These are phyloP conservation scores for Spongilla lacustris DNA, from an alignment of 37 sponge, comb jelly and placozoan species.

Conservation along the genomic window DNA sequence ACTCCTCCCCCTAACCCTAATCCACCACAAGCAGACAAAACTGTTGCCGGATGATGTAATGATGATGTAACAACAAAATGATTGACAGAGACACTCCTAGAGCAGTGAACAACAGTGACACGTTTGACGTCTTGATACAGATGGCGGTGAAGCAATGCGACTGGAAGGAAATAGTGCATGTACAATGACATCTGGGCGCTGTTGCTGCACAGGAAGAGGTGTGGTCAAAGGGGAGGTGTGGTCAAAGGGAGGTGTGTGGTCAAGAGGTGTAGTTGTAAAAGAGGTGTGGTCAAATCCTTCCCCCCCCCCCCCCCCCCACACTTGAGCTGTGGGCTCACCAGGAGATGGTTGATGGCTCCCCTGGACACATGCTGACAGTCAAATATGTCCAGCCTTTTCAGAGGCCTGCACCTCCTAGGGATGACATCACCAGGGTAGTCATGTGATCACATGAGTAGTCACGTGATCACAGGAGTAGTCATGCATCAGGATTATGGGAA, in stretches of 20 bases:
- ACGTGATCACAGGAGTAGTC: not conserved
- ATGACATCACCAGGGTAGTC: not conserved
- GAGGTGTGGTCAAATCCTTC: too few species aligned
- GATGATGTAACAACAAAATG: not conserved
- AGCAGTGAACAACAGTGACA: slow-evolving; percentile 80
- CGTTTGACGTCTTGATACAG: slow-evolving; percentile 5
- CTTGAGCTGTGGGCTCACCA: slow-evolving; percentile 26
- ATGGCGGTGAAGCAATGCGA: slow-evolving; percentile 46
- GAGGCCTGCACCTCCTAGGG: slow-evolving; percentile 63
- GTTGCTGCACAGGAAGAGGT: slow-evolving; percentile 26
- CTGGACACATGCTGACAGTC: slow-evolving; percentile 91
- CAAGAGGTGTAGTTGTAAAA: too few species aligned
- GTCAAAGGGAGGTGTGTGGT: not conserved
- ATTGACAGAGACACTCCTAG: not conserved
- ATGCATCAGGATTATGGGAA: not conserved
- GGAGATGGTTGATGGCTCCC: slow-evolving; percentile 74
- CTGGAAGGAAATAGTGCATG: slow-evolving; percentile 93
- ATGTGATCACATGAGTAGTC: not conserved
- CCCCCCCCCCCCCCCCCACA: too few species aligned
- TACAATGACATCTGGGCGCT: slow-evolving; percentile 66
- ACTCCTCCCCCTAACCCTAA: not conserved
- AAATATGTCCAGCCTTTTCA: slow-evolving; percentile 84
- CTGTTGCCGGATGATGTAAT: not conserved
- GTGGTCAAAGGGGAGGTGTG: not conserved
- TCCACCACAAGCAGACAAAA: not conserved